These are phyloP conservation scores for Nudaria mundana DNA, from an alignment of 2,888 invertebrate genomes.

Conservation along the genomic window DNA sequence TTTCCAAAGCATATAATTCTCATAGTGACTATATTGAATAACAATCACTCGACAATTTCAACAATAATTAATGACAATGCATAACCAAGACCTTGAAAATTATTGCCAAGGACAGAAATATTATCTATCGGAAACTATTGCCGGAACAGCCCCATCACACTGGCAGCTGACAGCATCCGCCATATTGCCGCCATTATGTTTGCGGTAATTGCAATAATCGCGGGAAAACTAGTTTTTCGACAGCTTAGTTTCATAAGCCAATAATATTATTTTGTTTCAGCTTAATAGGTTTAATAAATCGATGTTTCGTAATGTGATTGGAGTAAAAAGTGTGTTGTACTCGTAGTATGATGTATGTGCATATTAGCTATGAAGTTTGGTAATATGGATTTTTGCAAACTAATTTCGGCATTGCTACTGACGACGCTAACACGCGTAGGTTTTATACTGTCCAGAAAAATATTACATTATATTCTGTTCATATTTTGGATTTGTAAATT, in stretches of 20 bases:
- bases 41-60: conserved; percentile 28
- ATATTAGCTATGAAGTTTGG: conserved; percentile 28
- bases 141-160: conserved; percentile 56
- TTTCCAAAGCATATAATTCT: conserved; percentile 9
- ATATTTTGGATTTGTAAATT: no score
- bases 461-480: no score
- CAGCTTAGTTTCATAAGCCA: conserved; percentile 25
- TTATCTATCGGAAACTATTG: conserved; percentile 33
- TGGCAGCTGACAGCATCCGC: conserved; percentile 43
- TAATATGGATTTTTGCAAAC: conserved; percentile 25
- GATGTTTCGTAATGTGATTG: conserved; percentile 24
- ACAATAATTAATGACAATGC: conserved; percentile 29
- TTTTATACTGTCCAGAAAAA: no score
- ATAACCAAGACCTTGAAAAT: conserved; percentile 47
- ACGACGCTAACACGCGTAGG: no score
- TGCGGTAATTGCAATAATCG: conserved; percentile 33
- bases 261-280: conserved; percentile 9
- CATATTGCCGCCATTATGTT: conserved; percentile 35
- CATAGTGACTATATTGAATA: no score
- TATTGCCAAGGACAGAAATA: conserved; percentile 48
- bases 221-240: conserved; percentile 37
- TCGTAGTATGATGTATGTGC: conserved; percentile 24
- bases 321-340: conserved; percentile 23
- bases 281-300: conserved; percentile 32
- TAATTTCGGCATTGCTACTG: conserved; percentile 16